These are phyloP conservation scores for Spodoptera littoralis DNA, from an alignment of 2,888 invertebrate species.

Conservation along the genomic window DNA sequence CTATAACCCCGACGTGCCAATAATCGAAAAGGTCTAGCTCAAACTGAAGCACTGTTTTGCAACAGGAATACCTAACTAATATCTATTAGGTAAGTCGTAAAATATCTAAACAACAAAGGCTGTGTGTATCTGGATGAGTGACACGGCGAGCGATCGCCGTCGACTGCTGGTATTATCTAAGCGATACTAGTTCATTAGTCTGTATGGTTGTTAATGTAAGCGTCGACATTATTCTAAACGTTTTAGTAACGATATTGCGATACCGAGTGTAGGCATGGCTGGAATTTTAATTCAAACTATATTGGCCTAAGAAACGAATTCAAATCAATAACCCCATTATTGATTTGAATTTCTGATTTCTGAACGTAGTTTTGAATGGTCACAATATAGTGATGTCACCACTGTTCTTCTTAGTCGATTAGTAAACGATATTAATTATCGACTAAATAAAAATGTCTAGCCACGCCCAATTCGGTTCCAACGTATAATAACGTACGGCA, in stretches of 20 bases:
- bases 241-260: conserved; percentile 32
- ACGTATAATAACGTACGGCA: conserved; percentile 33
- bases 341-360: too few relatives aligned
- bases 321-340: conserved; percentile 15
- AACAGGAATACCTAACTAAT: too few relatives aligned
- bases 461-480: conserved; percentile 44
- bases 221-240: conserved; percentile 39
- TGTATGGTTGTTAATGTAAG: conserved; percentile 51
- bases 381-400: conserved; percentile 8
- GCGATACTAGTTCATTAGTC: conserved; percentile 70
- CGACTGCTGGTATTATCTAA: conserved; percentile 67
- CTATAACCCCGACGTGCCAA: too few relatives aligned
- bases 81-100: not conserved
- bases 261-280: conserved; percentile 45
- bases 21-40: too few relatives aligned
- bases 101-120: not conserved
- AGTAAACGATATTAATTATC: conserved; percentile 25
- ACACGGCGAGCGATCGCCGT: conserved; percentile 56
- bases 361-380: not conserved
- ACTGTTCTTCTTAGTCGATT: not conserved
- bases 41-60: too few relatives aligned
- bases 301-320: conserved; percentile 12
- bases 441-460: conserved; percentile 11
- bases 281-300: not conserved
- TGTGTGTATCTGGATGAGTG: conserved; percentile 51